A percentile compares a stretch with the other conserved stretches of the same genome.
Conservation (phyloP, 2,113 vertebrate species). For the Acrocephalus arundinaceus region DNA sequence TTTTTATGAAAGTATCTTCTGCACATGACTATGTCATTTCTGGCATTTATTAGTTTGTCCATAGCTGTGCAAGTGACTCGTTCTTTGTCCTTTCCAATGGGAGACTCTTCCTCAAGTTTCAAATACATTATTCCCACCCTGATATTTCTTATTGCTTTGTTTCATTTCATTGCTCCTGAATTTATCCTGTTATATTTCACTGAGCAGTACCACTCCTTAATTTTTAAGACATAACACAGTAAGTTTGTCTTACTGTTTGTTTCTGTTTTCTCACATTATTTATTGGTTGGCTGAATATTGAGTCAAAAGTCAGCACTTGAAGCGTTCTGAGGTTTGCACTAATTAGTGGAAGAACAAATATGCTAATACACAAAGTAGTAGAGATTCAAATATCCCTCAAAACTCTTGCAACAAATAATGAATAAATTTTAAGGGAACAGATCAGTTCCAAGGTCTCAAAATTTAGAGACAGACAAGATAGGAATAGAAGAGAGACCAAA, state of each 20-base stretch:
- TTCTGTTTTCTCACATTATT: neutral
- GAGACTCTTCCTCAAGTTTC: neutral
- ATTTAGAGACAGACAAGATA: neutral
- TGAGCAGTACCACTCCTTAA: neutral
- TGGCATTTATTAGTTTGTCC: neutral
- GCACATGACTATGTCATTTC: neutral
- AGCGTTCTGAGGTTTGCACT: neutral
- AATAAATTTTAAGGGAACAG: neutral
- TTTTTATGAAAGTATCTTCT: neutral
- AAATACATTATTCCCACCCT: neutral
- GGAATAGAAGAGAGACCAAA: neutral
- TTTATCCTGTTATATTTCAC: neutral
- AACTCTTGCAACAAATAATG: neutral
- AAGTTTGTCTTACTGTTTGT: neutral
- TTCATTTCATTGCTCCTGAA: neutral
- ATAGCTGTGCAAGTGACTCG: neutral
- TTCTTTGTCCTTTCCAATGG: neutral
- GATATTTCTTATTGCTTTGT: neutral
- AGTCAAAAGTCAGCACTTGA: neutral
- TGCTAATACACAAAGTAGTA: neutral
- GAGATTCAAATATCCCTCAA: neutral
- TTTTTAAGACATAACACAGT: neutral
- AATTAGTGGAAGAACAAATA: neutral
- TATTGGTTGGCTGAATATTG: neutral
- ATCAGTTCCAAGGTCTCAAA: neutral